These are phyloP conservation scores for Haliaeetus leucogaster DNA, from an alignment of 2,113 vertebrate species.

Conservation along the genomic window DNA sequence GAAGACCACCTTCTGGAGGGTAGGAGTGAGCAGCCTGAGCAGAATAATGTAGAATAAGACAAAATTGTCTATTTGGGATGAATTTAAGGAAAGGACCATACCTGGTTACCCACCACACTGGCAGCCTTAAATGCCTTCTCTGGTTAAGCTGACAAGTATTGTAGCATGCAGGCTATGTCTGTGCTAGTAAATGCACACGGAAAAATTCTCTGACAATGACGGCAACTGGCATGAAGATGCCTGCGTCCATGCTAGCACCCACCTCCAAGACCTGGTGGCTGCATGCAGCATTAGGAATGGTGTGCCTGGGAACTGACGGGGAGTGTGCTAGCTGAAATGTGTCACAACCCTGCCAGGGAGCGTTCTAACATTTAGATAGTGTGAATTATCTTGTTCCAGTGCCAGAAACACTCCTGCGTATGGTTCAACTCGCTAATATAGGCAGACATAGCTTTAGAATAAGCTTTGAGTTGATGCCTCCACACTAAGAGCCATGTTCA, in stretches of 20 bases:
- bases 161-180: background rate
- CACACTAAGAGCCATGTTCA: fast-evolving
- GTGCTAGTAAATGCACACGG: background rate
- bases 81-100: background rate
- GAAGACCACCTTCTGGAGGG: background rate
- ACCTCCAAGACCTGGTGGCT: background rate
- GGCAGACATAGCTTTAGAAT: background rate
- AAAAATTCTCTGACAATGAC: background rate
- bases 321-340: background rate
- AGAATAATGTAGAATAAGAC: background rate
- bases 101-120: background rate
- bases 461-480: background rate
- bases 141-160: background rate
- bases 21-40: background rate
- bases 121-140: background rate
- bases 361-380: fast-evolving
- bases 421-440: background rate
- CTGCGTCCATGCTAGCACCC: too few species aligned
- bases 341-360: background rate
- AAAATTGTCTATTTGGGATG: background rate
- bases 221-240: background rate
- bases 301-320: background rate
- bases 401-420: background rate
- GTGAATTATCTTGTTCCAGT: background rate
- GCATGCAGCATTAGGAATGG: background rate